These are phyloP conservation scores for Parelbella ahira DNA, from an alignment of 2,888 invertebrate species.

Conservation along the genomic window DNA sequence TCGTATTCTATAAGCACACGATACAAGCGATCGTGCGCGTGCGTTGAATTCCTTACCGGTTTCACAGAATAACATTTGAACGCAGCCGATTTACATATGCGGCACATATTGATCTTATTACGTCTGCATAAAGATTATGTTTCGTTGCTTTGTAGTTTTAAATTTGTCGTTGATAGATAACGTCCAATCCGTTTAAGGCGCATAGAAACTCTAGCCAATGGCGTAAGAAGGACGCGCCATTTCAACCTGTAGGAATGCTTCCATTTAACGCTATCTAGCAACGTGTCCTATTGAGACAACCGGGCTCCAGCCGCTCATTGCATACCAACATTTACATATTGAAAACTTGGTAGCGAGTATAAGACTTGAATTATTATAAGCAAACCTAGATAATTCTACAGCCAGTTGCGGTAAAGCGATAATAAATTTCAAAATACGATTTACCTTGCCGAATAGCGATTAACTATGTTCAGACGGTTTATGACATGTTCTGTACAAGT, in stretches of 20 bases:
- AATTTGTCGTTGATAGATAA: no score
- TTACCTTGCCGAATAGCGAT: constrained; percentile 1
- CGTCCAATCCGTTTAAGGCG: constrained; percentile 40
- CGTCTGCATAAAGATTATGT: constrained; percentile 35
- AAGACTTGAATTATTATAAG: constrained; percentile 29
- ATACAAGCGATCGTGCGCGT: constrained; percentile 60
- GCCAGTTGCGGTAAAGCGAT: neutral
- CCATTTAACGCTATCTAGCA: constrained; percentile 32
- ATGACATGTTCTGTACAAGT: constrained; percentile 1
- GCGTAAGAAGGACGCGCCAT: constrained; percentile 25
- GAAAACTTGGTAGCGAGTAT: no score
- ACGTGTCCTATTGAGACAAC: constrained; percentile 42
- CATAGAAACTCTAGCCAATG: constrained; percentile 43
- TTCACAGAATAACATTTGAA: constrained; percentile 45
- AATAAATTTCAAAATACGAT: constrained; percentile 1
- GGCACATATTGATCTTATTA: constrained; percentile 36
- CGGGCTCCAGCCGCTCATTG: constrained; percentile 44
- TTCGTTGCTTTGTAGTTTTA: constrained; percentile 15
- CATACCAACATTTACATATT: constrained; percentile 53
- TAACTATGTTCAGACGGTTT: constrained; percentile 4
- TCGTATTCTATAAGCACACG: constrained; percentile 53
- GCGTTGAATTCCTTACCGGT: constrained; percentile 53
- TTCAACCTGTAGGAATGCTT: constrained; percentile 16
- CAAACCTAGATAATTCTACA: constrained; percentile 8
- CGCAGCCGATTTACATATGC: constrained; percentile 37